Evolutionary conservation across 2,797 vertebrate genomes (phyloP).

Genomic region (Myoxocephalus aenaeus): DNA sequence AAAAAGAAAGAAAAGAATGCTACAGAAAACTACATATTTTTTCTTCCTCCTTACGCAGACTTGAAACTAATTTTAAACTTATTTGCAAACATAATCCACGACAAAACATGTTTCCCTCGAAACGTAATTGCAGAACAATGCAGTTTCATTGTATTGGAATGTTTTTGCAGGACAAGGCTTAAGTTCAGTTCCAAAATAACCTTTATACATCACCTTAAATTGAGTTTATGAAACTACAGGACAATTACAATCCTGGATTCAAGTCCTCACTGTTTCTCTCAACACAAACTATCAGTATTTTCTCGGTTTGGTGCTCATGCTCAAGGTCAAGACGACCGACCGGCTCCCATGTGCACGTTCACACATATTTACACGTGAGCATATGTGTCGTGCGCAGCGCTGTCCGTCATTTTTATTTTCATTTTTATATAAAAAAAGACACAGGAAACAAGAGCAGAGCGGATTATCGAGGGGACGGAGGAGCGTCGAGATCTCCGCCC

Average conservation of each 20-base stretch:
- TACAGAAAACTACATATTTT: no score
- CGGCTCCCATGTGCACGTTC: not conserved
- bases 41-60: no score
- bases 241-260: no score
- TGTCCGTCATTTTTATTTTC: no score
- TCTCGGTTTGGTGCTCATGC: not conserved
- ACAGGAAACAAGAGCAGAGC: conserved; percentile 54
- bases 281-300: not conserved
- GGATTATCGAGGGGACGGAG: conserved; percentile 18
- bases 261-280: not conserved
- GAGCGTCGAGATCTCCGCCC: conserved; percentile 44
- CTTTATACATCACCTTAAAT: not conserved
- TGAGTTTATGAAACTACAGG: not conserved
- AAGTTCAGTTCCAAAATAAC: not conserved
- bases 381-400: not conserved
- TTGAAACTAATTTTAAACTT: no score
- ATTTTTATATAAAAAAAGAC: conserved; percentile 31
- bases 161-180: no score
- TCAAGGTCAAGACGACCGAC: not conserved
- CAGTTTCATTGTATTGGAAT: no score
- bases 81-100: no score
- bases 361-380: conserved; percentile 20
- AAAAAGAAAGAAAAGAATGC: no score
- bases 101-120: no score
- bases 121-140: no score